Conservation (phyloP, 2,113 vertebrate genomes). For the Cryptoleucopteryx plumbea region DNA sequence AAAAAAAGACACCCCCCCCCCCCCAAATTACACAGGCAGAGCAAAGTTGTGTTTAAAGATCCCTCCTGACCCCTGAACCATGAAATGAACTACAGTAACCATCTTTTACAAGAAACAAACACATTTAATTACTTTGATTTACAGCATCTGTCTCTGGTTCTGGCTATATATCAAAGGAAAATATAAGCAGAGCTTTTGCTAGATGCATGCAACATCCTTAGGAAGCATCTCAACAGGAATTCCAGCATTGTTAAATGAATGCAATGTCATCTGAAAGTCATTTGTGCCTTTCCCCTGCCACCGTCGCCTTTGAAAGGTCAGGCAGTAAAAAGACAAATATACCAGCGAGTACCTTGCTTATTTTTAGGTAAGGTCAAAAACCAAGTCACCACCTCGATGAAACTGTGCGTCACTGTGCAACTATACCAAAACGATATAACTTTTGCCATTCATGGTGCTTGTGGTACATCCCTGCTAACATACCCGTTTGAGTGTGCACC, state of each 20-base stretch:
- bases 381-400: background rate
- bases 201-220: background rate
- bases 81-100: background rate
- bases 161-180: background rate
- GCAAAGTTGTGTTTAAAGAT: background rate
- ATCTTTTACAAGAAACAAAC: background rate
- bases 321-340: background rate
- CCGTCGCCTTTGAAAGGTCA: background rate
- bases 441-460: rapidly evolving
- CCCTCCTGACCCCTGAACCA: background rate
- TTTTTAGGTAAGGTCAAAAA: background rate
- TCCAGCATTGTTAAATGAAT: background rate
- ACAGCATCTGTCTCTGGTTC: background rate
- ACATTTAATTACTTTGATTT: background rate
- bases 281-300: background rate
- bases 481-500: background rate
- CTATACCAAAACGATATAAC: background rate
- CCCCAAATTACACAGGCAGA: background rate
- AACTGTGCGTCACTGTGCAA: background rate
- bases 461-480: too few relatives aligned
- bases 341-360: background rate
- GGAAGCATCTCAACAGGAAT: background rate
- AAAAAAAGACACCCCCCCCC: background rate
- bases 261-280: background rate
- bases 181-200: background rate